Evolutionary conservation across 2,113 vertebrate species (phyloP).

Genomic region (Willisornis vidua): DNA sequence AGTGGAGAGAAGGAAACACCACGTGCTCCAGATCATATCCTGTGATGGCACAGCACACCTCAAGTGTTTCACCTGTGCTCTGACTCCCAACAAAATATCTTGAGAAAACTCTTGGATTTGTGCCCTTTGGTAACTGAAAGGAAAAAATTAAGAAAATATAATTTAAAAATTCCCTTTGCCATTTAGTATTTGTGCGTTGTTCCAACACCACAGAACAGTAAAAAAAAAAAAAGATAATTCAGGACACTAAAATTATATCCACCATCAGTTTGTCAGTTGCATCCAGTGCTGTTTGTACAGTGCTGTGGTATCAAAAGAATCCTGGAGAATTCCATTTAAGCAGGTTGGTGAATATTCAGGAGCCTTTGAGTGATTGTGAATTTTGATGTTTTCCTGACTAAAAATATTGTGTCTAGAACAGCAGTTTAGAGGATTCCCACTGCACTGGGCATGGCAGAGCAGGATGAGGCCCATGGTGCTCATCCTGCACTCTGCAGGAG

Average conservation of each 20-base stretch:
- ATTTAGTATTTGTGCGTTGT: background rate
- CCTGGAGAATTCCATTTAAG: background rate
- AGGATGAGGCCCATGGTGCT: background rate
- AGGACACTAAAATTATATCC: background rate
- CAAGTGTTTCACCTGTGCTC: background rate
- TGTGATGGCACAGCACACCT: background rate
- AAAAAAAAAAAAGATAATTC: background rate
- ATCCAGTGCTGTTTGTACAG: background rate
- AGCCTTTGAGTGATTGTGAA: background rate
- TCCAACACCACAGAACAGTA: background rate
- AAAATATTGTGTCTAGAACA: background rate
- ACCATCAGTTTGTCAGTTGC: background rate
- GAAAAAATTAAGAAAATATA: background rate
- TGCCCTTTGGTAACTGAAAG: background rate
- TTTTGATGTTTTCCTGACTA: slow-evolving; percentile 6
- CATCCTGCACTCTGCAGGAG: background rate
- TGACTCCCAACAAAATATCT: background rate
- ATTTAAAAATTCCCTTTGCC: background rate
- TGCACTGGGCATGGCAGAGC: background rate
- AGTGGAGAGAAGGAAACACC: background rate
- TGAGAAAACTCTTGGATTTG: background rate
- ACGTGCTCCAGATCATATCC: background rate
- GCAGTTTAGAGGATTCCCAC: background rate
- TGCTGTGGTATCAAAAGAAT: background rate
- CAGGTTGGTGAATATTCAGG: slow-evolving; percentile 22